Percentiles rank a stretch among this genome's conserved stretches.
Evolutionary conservation across 2,113 vertebrate genomes (phyloP).

Genomic region (Mixornis gularis): DNA sequence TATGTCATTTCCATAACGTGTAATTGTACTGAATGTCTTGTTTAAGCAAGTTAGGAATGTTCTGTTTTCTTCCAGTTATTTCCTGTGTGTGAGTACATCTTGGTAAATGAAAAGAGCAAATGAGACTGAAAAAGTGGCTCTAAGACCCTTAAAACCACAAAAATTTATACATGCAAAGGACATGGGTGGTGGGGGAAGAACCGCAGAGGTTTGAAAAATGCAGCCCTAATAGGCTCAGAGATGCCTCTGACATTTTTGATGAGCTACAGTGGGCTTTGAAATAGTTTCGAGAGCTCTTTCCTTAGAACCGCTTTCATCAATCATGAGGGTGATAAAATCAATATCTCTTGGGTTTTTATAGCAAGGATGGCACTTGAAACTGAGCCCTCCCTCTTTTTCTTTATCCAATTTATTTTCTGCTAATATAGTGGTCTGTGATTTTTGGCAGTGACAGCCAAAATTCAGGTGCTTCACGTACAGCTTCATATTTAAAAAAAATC

Average conservation of each 20-base stretch:
- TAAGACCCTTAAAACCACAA: neutral
- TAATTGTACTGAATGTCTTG: neutral
- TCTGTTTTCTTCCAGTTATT: conserved; percentile 1
- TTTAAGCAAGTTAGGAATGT: conserved; percentile 17
- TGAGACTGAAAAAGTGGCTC: neutral
- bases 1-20: neutral
- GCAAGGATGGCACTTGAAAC: conserved; percentile 21
- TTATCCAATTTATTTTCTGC: neutral
- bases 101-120: neutral
- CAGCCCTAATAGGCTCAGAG: neutral
- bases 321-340: conserved; percentile 42
- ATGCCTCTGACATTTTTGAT: conserved; percentile 13
- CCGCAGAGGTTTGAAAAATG: neutral
- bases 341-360: conserved; percentile 6
- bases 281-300: conserved; percentile 46
- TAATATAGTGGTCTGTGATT: neutral
- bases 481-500: neutral
- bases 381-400: neutral
- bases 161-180: neutral
- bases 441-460: neutral
- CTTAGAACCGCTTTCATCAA: conserved; percentile 36
- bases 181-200: neutral
- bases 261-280: conserved; percentile 36
- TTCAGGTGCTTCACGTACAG: neutral
- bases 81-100: neutral